These are phyloP conservation scores for Tenthredo distinguenda DNA, from an alignment of 2,888 invertebrate species.

Conservation along the genomic window DNA sequence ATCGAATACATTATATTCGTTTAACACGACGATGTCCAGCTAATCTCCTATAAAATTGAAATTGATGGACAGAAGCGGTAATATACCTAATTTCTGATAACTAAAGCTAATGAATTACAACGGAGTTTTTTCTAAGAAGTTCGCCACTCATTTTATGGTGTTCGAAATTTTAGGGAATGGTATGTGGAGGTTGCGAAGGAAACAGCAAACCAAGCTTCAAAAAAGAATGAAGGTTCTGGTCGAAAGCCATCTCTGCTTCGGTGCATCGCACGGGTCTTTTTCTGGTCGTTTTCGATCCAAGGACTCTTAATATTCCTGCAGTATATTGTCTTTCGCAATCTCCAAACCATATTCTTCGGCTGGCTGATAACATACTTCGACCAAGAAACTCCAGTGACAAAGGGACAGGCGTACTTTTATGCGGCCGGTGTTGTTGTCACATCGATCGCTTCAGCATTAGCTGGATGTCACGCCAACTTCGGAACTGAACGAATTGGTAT, in stretches of 20 bases:
- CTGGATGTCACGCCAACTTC: constrained; percentile 77
- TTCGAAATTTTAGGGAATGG: constrained; percentile 75
- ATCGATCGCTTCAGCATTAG: constrained; percentile 71
- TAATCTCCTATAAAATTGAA: neutral
- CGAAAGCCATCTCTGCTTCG: constrained; percentile 76
- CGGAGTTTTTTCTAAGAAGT: neutral
- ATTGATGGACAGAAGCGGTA: neutral
- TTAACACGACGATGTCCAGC: neutral
- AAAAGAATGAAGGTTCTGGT: constrained; percentile 55
- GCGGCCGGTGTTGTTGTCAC: constrained; percentile 74
- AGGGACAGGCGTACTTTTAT: constrained; percentile 58
- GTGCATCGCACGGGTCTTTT: constrained; percentile 78
- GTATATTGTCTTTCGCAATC: constrained; percentile 53
- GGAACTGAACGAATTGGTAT: constrained; percentile 80
- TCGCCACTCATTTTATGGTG: neutral
- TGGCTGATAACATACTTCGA: constrained; percentile 68
- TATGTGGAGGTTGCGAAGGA: constrained; percentile 73
- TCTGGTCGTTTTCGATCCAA: constrained; percentile 64
- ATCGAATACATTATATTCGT: neutral
- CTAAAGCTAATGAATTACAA: neutral
- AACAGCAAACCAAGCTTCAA: constrained; percentile 57
- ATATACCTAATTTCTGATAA: too few relatives aligned
- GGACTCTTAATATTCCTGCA: constrained; percentile 59
- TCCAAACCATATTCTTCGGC: constrained; percentile 67
- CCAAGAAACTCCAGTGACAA: constrained; percentile 67